A percentile compares a stretch with the other conserved stretches of the same genome.
Conservation (phyloP, 2,888 invertebrate species). For the Notodonta ziczac region DNA sequence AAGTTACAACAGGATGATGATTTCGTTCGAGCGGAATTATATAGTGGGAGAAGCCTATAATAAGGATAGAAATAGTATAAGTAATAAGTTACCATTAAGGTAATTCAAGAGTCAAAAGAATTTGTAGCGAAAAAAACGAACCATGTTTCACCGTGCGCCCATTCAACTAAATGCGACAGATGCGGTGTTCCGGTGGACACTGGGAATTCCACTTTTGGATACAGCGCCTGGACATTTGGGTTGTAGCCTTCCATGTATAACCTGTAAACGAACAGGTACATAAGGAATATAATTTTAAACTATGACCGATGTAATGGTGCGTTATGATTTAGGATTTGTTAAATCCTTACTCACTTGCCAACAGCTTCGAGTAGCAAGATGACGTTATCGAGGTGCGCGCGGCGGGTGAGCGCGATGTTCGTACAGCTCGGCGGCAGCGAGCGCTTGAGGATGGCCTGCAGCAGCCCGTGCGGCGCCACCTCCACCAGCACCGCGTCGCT, state of each 20-base stretch:
- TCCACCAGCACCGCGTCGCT: constrained; percentile 91
- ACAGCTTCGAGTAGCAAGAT: constrained; percentile 83
- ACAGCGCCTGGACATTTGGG: constrained; percentile 88
- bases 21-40: not conserved
- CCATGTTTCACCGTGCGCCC: constrained; percentile 91
- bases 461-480: constrained; percentile 93
- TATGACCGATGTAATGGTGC: not conserved
- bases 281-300: not conserved
- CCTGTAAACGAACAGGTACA: constrained; percentile 61
- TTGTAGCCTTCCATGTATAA: constrained; percentile 90
- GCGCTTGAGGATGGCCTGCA: constrained; percentile 88
- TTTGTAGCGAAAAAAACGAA: constrained; percentile 22
- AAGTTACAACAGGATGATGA: not conserved
- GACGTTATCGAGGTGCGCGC: constrained; percentile 85
- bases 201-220: constrained; percentile 89
- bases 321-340: not conserved
- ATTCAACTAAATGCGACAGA: constrained; percentile 89
- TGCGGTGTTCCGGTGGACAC: constrained; percentile 92
- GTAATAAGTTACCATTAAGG: not conserved
- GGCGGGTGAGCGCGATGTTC: constrained; percentile 89
- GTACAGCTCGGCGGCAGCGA: constrained; percentile 85
- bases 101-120: not conserved
- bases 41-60: not conserved
- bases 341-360: constrained; percentile 54
- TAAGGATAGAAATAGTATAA: not conserved